Evolutionary conservation across 2,888 invertebrate genomes (phyloP).

Genomic region (Sussaba pulchella): DNA sequence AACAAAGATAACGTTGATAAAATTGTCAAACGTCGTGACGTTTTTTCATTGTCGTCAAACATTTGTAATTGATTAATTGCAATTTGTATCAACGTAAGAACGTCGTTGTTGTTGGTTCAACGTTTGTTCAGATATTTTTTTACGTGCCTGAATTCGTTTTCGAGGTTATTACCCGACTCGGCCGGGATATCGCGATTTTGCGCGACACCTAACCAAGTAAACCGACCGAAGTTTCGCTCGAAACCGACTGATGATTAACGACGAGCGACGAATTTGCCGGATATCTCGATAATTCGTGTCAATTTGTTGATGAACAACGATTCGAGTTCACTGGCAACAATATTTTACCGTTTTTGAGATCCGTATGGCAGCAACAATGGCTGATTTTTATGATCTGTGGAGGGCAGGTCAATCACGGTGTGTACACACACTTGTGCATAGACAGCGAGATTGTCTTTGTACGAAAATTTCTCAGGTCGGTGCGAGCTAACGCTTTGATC

Average conservation of each 20-base stretch:
- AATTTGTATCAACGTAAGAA: not conserved
- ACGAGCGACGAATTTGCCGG: not conserved
- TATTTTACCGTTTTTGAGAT: conserved; percentile 53
- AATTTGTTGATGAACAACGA: conserved; percentile 35
- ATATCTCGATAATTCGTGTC: not conserved
- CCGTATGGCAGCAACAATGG: conserved; percentile 78
- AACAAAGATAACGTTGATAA: not conserved
- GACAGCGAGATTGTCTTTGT: not conserved
- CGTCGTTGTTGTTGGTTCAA: conserved; percentile 23
- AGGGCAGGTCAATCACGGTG: conserved; percentile 79
- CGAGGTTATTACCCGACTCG: not conserved
- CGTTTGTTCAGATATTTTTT: conserved; percentile 17
- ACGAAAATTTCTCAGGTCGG: not conserved
- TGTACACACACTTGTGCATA: conserved; percentile 59
- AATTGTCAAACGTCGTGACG: conserved; percentile 14
- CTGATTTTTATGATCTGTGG: conserved; percentile 74
- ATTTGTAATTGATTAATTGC: not conserved
- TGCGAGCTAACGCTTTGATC: not conserved
- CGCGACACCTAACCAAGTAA: conserved; percentile 72
- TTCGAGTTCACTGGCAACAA: conserved; percentile 21
- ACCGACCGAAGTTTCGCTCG: conserved; percentile 26
- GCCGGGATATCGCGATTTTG: conserved; percentile 7
- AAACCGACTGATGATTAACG: not conserved
- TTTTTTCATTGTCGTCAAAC: not conserved
- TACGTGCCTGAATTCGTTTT: not conserved